Conservation (phyloP, 2,888 invertebrate genomes). For the Harmothoe impar region DNA sequence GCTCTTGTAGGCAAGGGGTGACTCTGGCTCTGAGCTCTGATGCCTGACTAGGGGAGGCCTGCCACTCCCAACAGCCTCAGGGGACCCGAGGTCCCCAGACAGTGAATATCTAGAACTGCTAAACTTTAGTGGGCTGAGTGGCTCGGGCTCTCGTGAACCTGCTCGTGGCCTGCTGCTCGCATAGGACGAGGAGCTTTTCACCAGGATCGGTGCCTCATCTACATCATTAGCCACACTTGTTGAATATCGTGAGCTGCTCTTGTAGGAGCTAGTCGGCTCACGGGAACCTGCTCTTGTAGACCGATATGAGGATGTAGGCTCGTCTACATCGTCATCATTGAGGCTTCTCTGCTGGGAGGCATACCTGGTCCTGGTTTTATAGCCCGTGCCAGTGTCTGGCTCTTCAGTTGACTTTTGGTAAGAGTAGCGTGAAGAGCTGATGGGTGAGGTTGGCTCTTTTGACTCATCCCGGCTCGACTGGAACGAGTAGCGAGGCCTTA, state of each 20-base stretch:
- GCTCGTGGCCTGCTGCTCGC: not conserved
- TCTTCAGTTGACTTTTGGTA: not conserved
- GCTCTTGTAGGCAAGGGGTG: constrained; percentile 16
- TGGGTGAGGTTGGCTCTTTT: constrained; percentile 4
- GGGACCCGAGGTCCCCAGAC: not conserved
- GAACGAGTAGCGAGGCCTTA: not conserved
- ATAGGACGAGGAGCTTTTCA: not conserved
- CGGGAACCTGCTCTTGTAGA: not conserved
- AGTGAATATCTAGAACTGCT: not conserved
- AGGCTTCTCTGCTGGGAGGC: not conserved
- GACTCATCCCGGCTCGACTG: constrained; percentile 35
- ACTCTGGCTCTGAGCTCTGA: constrained; percentile 5
- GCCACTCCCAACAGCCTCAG: not conserved
- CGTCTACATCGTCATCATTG: not conserved
- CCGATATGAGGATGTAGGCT: constrained; percentile 11
- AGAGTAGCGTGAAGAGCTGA: not conserved
- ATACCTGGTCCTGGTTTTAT: not conserved
- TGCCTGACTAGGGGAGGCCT: not conserved
- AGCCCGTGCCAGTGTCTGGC: not conserved
- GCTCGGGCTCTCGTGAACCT: constrained; percentile 24
- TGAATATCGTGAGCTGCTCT: constrained; percentile 40
- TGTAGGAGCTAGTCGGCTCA: constrained; percentile 35
- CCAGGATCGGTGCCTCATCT: not conserved
- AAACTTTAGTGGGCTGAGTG: not conserved
- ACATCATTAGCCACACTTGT: not conserved